Evolutionary conservation across 2,888 invertebrate species (phyloP).

Genomic region (Ectemnius lituratus): DNA sequence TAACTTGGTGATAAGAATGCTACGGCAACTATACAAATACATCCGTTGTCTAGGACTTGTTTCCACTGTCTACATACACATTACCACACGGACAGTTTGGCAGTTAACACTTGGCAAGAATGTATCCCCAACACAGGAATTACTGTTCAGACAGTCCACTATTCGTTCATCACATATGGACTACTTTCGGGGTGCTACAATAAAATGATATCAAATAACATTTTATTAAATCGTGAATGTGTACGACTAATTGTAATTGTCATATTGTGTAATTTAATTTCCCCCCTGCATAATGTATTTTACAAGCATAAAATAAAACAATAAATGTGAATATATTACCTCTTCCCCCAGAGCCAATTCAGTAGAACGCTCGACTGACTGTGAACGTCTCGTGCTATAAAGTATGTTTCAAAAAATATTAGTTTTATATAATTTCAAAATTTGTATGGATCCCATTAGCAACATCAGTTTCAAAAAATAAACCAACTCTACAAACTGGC

Average conservation of each 20-base stretch:
- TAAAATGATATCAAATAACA: slow-evolving; percentile 27
- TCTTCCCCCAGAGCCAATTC: slow-evolving; percentile 90
- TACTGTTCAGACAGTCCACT: slow-evolving; percentile 48
- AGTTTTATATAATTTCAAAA: too few relatives aligned
- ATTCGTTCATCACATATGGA: slow-evolving; percentile 75
- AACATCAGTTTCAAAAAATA: neutral
- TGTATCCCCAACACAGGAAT: slow-evolving; percentile 68
- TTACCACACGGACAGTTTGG: slow-evolving; percentile 42
- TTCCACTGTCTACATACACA: neutral
- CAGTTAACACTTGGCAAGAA: slow-evolving; percentile 72
- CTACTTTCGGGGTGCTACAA: slow-evolving; percentile 76
- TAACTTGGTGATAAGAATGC: neutral
- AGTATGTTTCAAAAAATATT: slow-evolving; percentile 40
- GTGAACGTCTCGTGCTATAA: slow-evolving; percentile 87
- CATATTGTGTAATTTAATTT: neutral
- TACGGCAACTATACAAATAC: neutral
- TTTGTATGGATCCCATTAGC: neutral
- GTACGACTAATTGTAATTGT: too few relatives aligned
- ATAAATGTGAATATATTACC: slow-evolving; percentile 68
- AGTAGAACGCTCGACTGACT: slow-evolving; percentile 88
- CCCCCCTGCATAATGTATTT: neutral
- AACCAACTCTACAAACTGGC: neutral
- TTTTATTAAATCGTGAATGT: neutral
- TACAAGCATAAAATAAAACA: neutral
- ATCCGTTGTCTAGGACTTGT: neutral